Conservation (phyloP, 1,140 invertebrate genomes). For the Philaenus spumarius region DNA sequence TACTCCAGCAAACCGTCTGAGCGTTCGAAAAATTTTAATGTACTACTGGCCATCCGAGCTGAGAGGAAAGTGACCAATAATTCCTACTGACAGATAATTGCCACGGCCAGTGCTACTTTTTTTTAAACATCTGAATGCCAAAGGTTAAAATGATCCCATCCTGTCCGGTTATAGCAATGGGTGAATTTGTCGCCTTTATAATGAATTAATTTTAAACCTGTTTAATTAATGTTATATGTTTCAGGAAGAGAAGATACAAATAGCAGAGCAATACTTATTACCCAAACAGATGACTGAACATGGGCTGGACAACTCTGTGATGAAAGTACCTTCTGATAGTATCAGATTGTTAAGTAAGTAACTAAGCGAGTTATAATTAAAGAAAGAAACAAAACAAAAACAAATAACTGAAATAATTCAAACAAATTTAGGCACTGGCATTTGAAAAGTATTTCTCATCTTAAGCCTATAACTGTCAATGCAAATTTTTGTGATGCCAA, state of each 20-base stretch:
- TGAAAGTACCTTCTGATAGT: conserved; percentile 42
- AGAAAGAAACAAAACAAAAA: conserved; percentile 47
- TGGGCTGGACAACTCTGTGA: conserved; percentile 39
- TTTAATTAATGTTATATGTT: neutral
- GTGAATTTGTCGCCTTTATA: neutral
- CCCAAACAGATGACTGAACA: conserved; percentile 49
- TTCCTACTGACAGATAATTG: neutral
- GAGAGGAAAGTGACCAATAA: too few relatives aligned
- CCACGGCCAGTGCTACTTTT: neutral
- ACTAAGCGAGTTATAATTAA: conserved; percentile 46
- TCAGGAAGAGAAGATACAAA: conserved; percentile 51
- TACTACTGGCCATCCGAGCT: too few relatives aligned
- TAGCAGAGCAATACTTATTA: conserved; percentile 47
- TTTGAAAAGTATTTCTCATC: too few relatives aligned
- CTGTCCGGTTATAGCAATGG: neutral
- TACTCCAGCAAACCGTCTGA: too few relatives aligned
- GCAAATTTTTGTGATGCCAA: too few relatives aligned
- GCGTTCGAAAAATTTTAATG: too few relatives aligned
- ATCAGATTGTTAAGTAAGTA: conserved; percentile 41
- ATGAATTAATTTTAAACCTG: neutral
- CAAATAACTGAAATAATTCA: conserved; percentile 50
- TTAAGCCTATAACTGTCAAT: too few relatives aligned
- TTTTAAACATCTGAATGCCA: neutral
- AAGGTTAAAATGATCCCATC: neutral
- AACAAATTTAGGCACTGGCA: too few relatives aligned